Evolutionary conservation across 2,113 vertebrate genomes (phyloP).

Genomic region (Eretmodus cyanostictus): DNA sequence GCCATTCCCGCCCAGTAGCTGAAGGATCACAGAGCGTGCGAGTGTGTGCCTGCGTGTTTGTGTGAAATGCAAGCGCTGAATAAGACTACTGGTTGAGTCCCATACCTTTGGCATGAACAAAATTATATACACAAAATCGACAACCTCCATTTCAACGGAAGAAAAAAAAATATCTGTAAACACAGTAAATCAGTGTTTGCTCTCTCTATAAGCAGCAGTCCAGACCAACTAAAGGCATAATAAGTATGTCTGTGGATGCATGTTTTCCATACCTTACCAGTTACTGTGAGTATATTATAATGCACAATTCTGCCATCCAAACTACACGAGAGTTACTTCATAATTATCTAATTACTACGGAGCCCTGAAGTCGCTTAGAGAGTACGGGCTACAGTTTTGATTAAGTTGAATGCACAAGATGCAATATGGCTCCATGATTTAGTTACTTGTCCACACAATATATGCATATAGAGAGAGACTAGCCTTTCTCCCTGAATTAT

Average conservation of each 20-base stretch:
- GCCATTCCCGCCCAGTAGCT: slow-evolving; percentile 27
- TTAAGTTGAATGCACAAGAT: neutral
- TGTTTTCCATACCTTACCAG: neutral
- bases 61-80: neutral
- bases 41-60: neutral
- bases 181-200: neutral
- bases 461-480: neutral
- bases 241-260: neutral
- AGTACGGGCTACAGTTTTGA: neutral
- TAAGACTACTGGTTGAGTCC: neutral
- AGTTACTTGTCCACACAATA: neutral
- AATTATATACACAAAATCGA: neutral
- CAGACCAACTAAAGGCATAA: neutral
- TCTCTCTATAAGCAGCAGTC: neutral
- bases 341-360: neutral
- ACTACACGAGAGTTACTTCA: neutral
- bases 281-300: neutral
- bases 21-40: slow-evolving; percentile 34
- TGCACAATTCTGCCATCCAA: neutral
- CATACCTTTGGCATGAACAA: neutral
- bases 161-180: neutral
- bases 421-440: neutral
- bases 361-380: neutral
- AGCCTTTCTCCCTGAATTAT: neutral
- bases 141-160: neutral